A percentile compares a stretch with the other conserved stretches of the same genome.
These are phyloP conservation scores for Nyctibius bracteatus DNA, from an alignment of 2,113 vertebrate genomes.

Conservation along the genomic window DNA sequence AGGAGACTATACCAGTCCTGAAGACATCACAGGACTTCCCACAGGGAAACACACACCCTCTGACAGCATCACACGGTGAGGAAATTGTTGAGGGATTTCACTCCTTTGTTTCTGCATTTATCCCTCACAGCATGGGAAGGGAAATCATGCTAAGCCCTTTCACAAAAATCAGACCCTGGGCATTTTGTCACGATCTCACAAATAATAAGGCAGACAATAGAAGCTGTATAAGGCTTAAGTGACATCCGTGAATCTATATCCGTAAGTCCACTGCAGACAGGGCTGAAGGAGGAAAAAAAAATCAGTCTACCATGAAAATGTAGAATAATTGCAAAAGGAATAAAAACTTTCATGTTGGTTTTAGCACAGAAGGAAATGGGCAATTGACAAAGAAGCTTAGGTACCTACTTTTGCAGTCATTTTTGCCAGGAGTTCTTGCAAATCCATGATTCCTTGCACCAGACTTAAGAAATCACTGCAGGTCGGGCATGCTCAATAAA, in stretches of 20 bases:
- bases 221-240: neutral
- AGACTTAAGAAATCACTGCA: slow-evolving; percentile 98
- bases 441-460: slow-evolving; percentile 98
- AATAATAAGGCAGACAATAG: neutral
- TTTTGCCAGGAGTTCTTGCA: slow-evolving; percentile 95
- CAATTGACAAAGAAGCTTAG: neutral
- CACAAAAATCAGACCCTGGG: neutral
- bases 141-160: neutral
- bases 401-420: slow-evolving; percentile 94
- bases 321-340: neutral
- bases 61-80: neutral
- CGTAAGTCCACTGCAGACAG: neutral
- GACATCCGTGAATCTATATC: neutral
- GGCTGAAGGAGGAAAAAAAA: neutral
- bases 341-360: neutral
- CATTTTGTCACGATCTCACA: neutral
- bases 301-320: neutral
- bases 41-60: neutral
- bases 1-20: neutral
- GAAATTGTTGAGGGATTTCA: neutral
- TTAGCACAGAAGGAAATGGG: neutral
- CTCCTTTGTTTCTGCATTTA: neutral
- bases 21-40: neutral
- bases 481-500: slow-evolving; percentile 91
- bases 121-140: neutral